These are phyloP conservation scores for Nannoperca obscura DNA, from an alignment of 2,797 vertebrate species.

Conservation along the genomic window DNA sequence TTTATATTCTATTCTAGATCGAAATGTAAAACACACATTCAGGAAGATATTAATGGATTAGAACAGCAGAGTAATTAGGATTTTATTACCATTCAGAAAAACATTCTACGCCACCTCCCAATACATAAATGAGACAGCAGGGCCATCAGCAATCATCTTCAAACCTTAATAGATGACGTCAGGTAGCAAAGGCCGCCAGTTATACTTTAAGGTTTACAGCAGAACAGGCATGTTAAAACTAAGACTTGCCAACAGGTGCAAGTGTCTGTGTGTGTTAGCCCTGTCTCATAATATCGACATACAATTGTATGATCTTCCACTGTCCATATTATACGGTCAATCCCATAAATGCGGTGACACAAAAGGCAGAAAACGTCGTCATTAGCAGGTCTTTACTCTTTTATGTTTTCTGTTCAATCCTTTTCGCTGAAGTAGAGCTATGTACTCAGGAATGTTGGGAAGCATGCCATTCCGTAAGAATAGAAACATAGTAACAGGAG, in stretches of 20 bases:
- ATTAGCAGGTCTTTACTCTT: background rate
- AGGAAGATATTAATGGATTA: background rate
- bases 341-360: background rate
- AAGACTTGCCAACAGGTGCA: background rate
- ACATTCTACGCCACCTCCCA: background rate
- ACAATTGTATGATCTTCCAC: no score
- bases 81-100: background rate
- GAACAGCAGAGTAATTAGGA: background rate
- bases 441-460: background rate
- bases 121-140: background rate
- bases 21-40: background rate
- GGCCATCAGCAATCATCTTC: background rate
- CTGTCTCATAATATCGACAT: background rate
- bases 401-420: background rate
- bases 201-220: background rate
- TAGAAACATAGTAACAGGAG: background rate
- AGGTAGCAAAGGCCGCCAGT: background rate
- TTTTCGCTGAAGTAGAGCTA: background rate
- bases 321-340: background rate
- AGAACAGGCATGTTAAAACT: background rate
- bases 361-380: background rate
- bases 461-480: background rate
- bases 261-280: background rate
- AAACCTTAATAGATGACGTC: no score
- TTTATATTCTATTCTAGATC: background rate